phyloP scores from a whole-genome alignment of 2,797 vertebrate genomes.

The Poeciliopsis infans region DNA sequence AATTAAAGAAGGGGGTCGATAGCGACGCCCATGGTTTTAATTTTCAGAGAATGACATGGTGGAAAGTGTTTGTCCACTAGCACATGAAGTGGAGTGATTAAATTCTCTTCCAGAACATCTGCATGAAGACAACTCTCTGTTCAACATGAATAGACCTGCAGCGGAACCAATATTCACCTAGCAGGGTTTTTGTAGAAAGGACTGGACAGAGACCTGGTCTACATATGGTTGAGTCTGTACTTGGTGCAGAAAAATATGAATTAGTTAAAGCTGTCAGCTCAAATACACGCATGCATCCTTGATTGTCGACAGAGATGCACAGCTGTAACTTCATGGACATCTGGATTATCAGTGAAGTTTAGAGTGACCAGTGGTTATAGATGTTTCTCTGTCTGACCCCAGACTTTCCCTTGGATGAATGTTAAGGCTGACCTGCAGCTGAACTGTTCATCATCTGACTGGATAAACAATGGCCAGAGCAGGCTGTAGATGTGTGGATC shows the following conservation, averaged over 20 bases:
- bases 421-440: conserved; percentile 55
- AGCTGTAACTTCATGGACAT: conserved; percentile 65
- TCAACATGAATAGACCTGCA: background rate
- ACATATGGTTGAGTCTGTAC: conserved; percentile 55
- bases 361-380: conserved; percentile 13
- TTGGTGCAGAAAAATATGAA: conserved; percentile 53
- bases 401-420: conserved; percentile 41
- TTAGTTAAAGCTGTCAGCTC: conserved; percentile 39
- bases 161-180: background rate
- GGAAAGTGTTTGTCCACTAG: conserved; percentile 23
- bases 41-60: conserved; percentile 18
- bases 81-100: conserved; percentile 9
- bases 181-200: background rate
- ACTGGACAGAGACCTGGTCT: conserved; percentile 30
- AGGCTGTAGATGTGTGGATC: conserved; percentile 40
- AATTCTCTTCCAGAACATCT: background rate
- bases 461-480: conserved; percentile 55
- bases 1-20: conserved; percentile 26
- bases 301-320: conserved; percentile 52
- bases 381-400: conserved; percentile 32
- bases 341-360: conserved; percentile 46
- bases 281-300: conserved; percentile 44
- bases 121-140: background rate
- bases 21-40: conserved; percentile 36
- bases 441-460: conserved; percentile 71